Base-by-base conservation (phyloP, 2,888 invertebrate species). In the Papilio gigon region DNA sequence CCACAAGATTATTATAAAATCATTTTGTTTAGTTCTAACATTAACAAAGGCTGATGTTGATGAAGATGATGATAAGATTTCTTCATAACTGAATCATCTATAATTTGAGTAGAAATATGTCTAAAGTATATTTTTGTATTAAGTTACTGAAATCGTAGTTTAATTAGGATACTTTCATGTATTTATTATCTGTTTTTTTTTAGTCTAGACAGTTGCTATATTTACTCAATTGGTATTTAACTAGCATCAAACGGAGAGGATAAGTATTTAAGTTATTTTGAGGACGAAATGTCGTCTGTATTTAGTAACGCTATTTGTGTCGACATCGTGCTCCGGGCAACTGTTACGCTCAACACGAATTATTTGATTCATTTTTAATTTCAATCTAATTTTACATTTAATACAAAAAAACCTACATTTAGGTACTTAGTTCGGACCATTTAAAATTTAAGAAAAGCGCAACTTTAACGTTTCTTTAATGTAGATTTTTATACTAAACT, bases 261-360 rank as follows among this genome's bases (percentile, higher is more conserved):
- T 61, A 56, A 56, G 60, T 53, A 33, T 67, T 67, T 25, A 66
- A 59, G 58, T 67, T 62, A 61, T 61, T 67, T 62, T 67, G n/a
- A 53, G 67, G 67, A 67, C 62, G 62, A 56, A 62, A 67, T 60
- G 62, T 30, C 25, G 53, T 67, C 62, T 33, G 56, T 62, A 67
- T 67, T 61, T 67, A 67, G 62, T 62, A 42, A 27, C 22, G 40
- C 56, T 67, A 67, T 67, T 67, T 67, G 44, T 42, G 62, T 67
- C 62, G 42, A 42, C 61, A 47, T n/a, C 27, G 67, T 53, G 56
- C 40, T 42, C 20, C 30, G 17, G 20, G 30, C 40, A 40, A 40
- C 40, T 61, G 67, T 61, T 42, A 53, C 62, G 61, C 25, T 62
- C 42, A 62, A 20, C n/a, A 20, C 22, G 42, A 56, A 37, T 67